phyloP scores from a whole-genome alignment of 2,113 vertebrate genomes.

The Chionomys nivalis region DNA sequence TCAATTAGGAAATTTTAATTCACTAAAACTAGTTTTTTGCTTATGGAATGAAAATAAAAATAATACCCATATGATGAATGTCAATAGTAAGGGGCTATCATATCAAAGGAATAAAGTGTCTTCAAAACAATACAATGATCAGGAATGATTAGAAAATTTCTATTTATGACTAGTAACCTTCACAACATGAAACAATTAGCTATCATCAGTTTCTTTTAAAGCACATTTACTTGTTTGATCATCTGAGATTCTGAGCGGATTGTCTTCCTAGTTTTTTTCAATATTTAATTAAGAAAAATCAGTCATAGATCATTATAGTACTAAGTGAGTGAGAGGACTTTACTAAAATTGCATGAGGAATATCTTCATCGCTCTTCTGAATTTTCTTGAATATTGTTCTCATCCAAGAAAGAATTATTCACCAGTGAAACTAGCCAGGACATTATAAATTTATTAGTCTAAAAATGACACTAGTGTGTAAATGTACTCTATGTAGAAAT shows the following conservation, averaged over 20 bases:
- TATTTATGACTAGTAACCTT: not conserved
- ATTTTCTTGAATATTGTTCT: not conserved
- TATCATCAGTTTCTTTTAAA: not conserved
- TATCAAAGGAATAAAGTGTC: not conserved
- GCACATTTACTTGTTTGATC: not conserved
- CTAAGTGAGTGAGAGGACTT: not conserved
- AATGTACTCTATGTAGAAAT: not conserved
- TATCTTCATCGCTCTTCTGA: not conserved
- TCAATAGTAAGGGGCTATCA: not conserved
- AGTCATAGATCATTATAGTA: not conserved
- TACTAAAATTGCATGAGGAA: not conserved
- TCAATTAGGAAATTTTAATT: not conserved
- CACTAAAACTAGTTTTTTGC: not conserved
- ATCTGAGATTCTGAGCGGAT: conserved; percentile 1
- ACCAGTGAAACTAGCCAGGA: not conserved
- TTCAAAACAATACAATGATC: not conserved
- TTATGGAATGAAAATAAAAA: not conserved
- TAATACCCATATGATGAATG: not conserved
- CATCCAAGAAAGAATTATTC: not conserved
- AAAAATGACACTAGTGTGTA: not conserved
- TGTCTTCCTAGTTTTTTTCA: not conserved
- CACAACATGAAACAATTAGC: not conserved
- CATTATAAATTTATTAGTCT: not conserved
- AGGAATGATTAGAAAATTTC: not conserved
- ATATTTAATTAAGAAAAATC: conserved; percentile 12